These are phyloP conservation scores for Quiscalus mexicanus DNA, from an alignment of 2,113 vertebrate species.

Conservation along the genomic window DNA sequence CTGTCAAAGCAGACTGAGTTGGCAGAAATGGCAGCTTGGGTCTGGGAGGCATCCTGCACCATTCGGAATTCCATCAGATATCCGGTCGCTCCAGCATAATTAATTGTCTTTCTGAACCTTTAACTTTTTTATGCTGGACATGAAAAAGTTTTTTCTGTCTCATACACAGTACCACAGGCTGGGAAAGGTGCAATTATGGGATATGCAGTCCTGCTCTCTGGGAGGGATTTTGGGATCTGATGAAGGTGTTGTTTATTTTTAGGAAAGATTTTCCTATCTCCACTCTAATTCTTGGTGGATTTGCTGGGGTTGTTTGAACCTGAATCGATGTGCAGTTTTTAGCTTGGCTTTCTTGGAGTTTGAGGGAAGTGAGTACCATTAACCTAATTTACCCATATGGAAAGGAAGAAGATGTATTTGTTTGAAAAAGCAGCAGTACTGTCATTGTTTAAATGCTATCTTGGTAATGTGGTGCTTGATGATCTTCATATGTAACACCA, in stretches of 20 bases:
- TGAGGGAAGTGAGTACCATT: background rate
- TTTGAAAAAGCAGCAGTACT: background rate
- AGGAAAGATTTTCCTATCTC: background rate
- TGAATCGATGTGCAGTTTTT: background rate
- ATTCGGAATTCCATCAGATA: too few species aligned
- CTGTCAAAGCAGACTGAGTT: too few species aligned
- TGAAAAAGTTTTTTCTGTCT: background rate
- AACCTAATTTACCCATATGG: background rate
- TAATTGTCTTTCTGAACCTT: background rate
- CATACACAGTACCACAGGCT: accelerated
- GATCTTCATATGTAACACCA: background rate
- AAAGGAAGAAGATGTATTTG: background rate
- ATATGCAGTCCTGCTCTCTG: accelerated
- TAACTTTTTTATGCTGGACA: background rate
- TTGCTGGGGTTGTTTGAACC: background rate
- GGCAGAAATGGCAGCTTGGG: too few species aligned
- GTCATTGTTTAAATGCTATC: background rate
- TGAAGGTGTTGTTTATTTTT: background rate
- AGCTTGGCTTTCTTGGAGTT: background rate
- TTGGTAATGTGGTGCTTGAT: background rate
- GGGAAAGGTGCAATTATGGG: background rate
- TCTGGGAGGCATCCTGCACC: too few species aligned
- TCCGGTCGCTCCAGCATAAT: background rate
- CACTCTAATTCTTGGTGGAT: background rate
- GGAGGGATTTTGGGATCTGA: background rate